Conservation (phyloP, 2,113 vertebrate species). For the Sigmodon hispidus region DNA sequence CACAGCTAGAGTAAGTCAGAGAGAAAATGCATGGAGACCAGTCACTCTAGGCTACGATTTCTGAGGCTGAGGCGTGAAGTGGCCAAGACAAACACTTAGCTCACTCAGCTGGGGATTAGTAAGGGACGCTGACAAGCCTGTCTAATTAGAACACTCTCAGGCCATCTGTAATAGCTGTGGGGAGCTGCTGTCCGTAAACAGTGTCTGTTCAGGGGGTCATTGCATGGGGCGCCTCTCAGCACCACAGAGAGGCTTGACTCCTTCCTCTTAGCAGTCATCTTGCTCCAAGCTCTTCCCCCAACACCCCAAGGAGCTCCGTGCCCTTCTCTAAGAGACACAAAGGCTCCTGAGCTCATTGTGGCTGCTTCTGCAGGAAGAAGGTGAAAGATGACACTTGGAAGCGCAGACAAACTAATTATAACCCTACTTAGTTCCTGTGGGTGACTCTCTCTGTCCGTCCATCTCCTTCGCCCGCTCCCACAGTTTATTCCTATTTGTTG, state of each 20-base stretch:
- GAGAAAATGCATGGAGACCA: not conserved
- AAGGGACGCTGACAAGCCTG: conserved; percentile 77
- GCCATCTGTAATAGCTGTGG: conserved; percentile 70
- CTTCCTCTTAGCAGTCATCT: conserved; percentile 29
- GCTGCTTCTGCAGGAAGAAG: conserved; percentile 37
- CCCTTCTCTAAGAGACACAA: conserved; percentile 62
- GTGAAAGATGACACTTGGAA: conserved; percentile 77
- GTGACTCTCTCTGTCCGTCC: conserved; percentile 38
- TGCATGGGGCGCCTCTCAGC: not conserved
- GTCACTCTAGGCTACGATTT: not conserved
- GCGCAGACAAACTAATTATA: conserved; percentile 81
- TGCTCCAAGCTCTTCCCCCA: conserved; percentile 11
- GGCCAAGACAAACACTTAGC: conserved; percentile 64
- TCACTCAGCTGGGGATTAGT: conserved; percentile 68
- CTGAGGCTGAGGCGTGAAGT: conserved; percentile 58
- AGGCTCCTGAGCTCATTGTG: conserved; percentile 8
- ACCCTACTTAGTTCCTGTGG: conserved; percentile 74
- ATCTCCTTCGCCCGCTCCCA: conserved; percentile 65
- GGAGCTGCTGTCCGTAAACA: conserved; percentile 75
- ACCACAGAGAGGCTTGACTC: conserved; percentile 40
- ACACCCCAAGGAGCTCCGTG: conserved; percentile 50
- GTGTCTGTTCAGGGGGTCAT: conserved; percentile 54
- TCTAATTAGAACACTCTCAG: conserved; percentile 72
- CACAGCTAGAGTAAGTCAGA: not conserved
- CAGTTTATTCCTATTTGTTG: conserved; percentile 66